Conservation (phyloP, 2,113 vertebrate genomes). For the Pelmatolapia mariae region DNA sequence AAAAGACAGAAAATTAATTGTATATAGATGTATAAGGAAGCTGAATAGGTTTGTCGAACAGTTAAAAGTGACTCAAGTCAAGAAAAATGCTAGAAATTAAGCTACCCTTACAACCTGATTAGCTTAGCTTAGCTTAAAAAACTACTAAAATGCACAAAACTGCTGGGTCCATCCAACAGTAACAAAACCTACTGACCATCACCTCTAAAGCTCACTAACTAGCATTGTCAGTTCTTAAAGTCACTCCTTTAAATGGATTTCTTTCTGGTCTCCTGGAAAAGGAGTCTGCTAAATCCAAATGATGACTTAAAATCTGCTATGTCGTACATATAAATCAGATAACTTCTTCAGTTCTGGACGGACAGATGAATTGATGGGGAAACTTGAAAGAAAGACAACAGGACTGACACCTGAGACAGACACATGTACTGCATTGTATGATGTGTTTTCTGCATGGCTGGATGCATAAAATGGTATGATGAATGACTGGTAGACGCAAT, state of each 20-base stretch:
- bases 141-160: not conserved
- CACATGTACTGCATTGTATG: not conserved
- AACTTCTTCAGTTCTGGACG: not conserved
- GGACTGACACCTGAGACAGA: not conserved
- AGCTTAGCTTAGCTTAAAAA: not conserved
- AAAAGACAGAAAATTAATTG: not conserved
- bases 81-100: not conserved
- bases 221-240: not conserved
- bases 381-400: not conserved
- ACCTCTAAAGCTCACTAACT: not conserved
- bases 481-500: slow-evolving; percentile 61
- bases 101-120: not conserved
- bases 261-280: not conserved
- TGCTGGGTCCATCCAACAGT: not conserved
- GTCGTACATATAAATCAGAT: not conserved
- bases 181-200: not conserved
- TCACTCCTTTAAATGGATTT: not conserved
- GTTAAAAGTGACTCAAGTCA: not conserved
- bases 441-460: not conserved
- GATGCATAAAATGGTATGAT: slow-evolving; percentile 35
- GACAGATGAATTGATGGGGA: not conserved
- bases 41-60: not conserved
- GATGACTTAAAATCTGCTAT: not conserved
- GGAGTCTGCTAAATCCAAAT: not conserved
- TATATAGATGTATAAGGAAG: not conserved